These are phyloP conservation scores for Troides aeacus DNA, from an alignment of 2,888 invertebrate genomes.

Conservation along the genomic window DNA sequence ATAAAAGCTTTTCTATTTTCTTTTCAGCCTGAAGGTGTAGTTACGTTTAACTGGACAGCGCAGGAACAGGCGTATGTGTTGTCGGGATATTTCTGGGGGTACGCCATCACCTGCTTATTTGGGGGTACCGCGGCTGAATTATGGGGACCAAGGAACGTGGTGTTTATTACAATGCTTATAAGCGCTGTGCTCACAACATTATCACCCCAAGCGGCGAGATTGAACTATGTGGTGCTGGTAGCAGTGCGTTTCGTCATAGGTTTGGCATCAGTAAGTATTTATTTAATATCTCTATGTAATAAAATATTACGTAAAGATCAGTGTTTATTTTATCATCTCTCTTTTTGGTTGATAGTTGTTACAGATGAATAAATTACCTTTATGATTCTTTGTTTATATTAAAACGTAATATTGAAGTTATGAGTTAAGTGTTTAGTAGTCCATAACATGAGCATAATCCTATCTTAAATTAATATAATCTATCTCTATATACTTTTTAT, in stretches of 20 bases:
- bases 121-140: conserved; percentile 83
- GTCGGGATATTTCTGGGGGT: conserved; percentile 79
- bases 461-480: no score
- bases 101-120: conserved; percentile 82
- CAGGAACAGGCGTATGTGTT: conserved; percentile 83
- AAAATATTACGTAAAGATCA: neutral
- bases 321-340: neutral
- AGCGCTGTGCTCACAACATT: conserved; percentile 80
- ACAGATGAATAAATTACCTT: no score
- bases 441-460: no score
- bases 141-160: conserved; percentile 81
- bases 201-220: conserved; percentile 81
- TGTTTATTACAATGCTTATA: conserved; percentile 78
- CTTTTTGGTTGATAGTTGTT: no score
- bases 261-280: conserved; percentile 78
- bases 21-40: conserved; percentile 61
- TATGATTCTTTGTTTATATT: no score
- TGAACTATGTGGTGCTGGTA: conserved; percentile 80
- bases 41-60: conserved; percentile 78
- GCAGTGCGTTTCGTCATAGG: conserved; percentile 81
- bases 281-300: neutral
- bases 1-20: neutral
- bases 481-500: no score
- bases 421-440: no score
- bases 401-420: no score